Percentiles rank a stretch among this genome's conserved stretches.
phyloP scores from a whole-genome alignment of 2,888 invertebrate genomes.

The Dryadula phaetusa region DNA sequence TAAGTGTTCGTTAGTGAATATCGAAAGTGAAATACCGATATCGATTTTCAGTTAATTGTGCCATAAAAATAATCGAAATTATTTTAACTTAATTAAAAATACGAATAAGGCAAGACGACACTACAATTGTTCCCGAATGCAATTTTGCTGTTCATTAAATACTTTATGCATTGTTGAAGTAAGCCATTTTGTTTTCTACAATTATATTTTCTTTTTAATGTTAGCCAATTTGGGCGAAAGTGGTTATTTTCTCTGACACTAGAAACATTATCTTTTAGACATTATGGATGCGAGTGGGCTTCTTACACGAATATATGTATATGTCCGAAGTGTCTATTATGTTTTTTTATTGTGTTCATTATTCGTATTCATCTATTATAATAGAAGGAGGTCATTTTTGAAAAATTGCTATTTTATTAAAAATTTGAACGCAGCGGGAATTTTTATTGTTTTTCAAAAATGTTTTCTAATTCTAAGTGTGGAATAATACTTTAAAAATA shows the following conservation, averaged over 20 bases:
- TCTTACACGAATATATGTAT: no score
- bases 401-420: no score
- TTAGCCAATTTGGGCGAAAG: constrained; percentile 1
- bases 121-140: constrained; percentile 11
- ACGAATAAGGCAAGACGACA: constrained; percentile 21
- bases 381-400: no score
- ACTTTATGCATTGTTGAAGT: constrained; percentile 6
- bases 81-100: constrained; percentile 38
- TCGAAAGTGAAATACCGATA: constrained; percentile 24
- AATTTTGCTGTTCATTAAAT: constrained; percentile 14
- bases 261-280: no score
- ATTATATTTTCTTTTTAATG: neutral
- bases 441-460: no score
- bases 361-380: no score
- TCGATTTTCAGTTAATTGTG: constrained; percentile 36
- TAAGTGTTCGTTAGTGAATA: constrained; percentile 9
- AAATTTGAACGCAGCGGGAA: no score
- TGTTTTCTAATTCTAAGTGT: no score
- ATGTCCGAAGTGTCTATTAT: no score
- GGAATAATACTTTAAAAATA: no score
- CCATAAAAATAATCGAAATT: constrained; percentile 40
- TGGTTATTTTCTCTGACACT: neutral
- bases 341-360: no score
- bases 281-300: no score
- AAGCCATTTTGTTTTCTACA: constrained; percentile 11